Evolutionary conservation across 2,888 invertebrate species (phyloP).

Genomic region (Drosophila algonquin): DNA sequence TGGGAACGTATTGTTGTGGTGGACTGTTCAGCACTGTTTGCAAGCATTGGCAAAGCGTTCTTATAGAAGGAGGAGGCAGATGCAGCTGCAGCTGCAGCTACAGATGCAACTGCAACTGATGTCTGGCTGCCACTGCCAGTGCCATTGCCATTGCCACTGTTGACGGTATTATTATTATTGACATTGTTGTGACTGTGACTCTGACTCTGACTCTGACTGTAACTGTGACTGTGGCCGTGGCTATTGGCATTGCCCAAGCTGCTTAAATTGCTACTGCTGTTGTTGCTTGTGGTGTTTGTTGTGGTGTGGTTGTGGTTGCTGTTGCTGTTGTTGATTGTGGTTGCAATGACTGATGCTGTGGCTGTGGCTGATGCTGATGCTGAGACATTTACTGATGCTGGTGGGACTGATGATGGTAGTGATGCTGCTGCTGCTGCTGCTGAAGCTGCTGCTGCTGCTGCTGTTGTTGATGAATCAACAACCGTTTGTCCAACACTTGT

Average conservation of each 20-base stretch:
- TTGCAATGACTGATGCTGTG: conserved; percentile 45
- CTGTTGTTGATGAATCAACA: conserved; percentile 80
- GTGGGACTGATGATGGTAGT: conserved; percentile 39
- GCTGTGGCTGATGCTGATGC: conserved; percentile 47
- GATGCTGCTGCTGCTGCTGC: conserved; percentile 51
- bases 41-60: conserved; percentile 70
- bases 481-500: conserved; percentile 84
- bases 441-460: conserved; percentile 44
- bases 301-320: conserved; percentile 42
- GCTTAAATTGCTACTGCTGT: conserved; percentile 20
- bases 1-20: conserved; percentile 82
- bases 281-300: conserved; percentile 54
- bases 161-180: conserved; percentile 50
- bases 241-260: conserved; percentile 22
- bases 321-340: conserved; percentile 46
- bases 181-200: conserved; percentile 34
- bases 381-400: conserved; percentile 41
- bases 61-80: conserved; percentile 65
- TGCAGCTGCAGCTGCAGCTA: conserved; percentile 49
- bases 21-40: conserved; percentile 63
- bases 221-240: conserved; percentile 42
- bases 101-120: conserved; percentile 34
- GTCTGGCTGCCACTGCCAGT: conserved; percentile 31
- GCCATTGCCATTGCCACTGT: conserved; percentile 24
- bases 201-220: conserved; percentile 12